Base-by-base conservation (phyloP, 2,113 vertebrate genomes). In the Zosterops lateralis region DNA sequence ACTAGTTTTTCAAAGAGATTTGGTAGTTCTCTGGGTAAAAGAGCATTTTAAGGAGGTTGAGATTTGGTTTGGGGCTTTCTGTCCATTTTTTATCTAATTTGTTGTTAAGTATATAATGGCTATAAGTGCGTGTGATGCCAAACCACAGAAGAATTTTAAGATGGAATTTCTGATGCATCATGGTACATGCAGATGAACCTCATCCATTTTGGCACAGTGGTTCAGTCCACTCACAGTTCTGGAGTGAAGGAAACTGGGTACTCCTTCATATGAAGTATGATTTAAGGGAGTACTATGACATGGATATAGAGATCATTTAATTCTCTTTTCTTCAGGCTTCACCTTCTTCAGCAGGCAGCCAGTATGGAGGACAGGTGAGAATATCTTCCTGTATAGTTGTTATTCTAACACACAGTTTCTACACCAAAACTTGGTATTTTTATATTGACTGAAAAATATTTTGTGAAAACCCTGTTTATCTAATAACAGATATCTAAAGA, bases 281-380 rank as follows among this genome's bases (percentile, higher is more conserved):
- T 38, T 84, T 83, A 92, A 66, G 77, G 29, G 34, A 70, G 13
- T 48, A 17, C 18, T 71, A 4, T 58, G 34, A 28, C 20, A 57
- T 34, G 12, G 38, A 51, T 32, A 16, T 16, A n/a, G n/a, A 84
- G 31, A 64, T 73, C 0, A 72, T 50, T 78, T 53, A 18, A 84
- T 70, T 92, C 12, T 90, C 77, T 76, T 66, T 77, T 93, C 6
- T 77, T 62, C 82, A 96, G 96, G 79, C 90, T 17, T 83, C 79
- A 84, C 38, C 70, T 66, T 92, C 38, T 68, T 90, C 91, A 51
- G 94, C 81, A 95, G n/a, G 81, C 71, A 96, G 70, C 51, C 94
- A 95, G 36, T 93, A 95, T 60, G 95, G 91, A 89, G 95, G 84
- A 89, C 89, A 92, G 81, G 91, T 96, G 16, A 96, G 95, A 89